These are phyloP conservation scores for Labia minor DNA, from an alignment of 2,888 invertebrate species.

Conservation along the genomic window DNA sequence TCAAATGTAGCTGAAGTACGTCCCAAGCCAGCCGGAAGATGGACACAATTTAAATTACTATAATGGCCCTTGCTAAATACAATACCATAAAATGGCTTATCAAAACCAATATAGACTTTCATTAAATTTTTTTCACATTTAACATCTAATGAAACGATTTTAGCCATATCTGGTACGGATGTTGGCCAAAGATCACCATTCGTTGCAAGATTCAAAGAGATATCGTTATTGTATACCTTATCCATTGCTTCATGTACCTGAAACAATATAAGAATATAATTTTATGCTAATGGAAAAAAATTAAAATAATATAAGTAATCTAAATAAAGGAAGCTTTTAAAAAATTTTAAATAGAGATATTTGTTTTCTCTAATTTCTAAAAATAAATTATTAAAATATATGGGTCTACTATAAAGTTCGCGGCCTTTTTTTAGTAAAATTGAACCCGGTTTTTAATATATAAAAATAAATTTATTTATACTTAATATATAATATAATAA, in stretches of 20 bases:
- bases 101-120: slow-evolving; percentile 89
- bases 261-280: slow-evolving; percentile 33
- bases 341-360: no score
- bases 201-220: slow-evolving; percentile 31
- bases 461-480: no score
- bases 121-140: slow-evolving; percentile 90
- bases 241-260: slow-evolving; percentile 47
- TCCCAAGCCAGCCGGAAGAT: slow-evolving; percentile 78
- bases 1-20: slow-evolving; percentile 80
- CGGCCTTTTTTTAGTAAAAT: no score
- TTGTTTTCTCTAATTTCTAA: no score
- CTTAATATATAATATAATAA: no score
- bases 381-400: no score
- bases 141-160: slow-evolving; percentile 82
- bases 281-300: no score
- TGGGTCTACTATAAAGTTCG: no score
- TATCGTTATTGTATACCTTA: slow-evolving; percentile 40
- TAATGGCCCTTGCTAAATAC: slow-evolving; percentile 92
- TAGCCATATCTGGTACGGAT: slow-evolving; percentile 81
- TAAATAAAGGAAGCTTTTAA: no score
- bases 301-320: no score
- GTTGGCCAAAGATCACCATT: slow-evolving; percentile 74
- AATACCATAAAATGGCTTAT: slow-evolving; percentile 90
- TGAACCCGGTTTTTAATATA: no score
- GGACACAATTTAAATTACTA: slow-evolving; percentile 84